These are phyloP conservation scores for Schizaphis graminum DNA, from an alignment of 2,888 invertebrate genomes.

Conservation along the genomic window DNA sequence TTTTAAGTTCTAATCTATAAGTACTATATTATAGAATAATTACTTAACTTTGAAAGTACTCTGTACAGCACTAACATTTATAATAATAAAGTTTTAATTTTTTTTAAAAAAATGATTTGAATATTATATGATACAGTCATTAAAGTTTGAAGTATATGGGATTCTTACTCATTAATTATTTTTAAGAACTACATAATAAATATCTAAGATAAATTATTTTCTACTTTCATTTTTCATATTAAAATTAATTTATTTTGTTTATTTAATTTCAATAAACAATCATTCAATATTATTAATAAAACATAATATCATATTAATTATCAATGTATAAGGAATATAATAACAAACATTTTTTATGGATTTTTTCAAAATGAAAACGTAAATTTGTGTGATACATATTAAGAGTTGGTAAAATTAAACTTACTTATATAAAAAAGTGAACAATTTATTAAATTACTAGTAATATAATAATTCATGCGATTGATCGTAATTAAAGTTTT, in stretches of 20 bases:
- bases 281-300: background rate
- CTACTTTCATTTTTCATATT: background rate
- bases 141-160: background rate
- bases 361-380: background rate
- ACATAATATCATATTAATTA: background rate
- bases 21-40: background rate
- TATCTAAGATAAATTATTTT: background rate
- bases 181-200: background rate
- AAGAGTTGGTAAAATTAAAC: background rate
- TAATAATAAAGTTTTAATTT: background rate
- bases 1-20: background rate
- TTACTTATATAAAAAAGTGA: background rate
- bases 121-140: background rate
- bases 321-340: too few species aligned
- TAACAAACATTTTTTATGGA: background rate
- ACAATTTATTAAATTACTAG: background rate
- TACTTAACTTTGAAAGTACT: background rate
- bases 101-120: background rate
- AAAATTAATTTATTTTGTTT: conserved; percentile 19
- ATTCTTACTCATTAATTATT: background rate
- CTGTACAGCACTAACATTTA: background rate
- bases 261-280: background rate
- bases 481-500: background rate
- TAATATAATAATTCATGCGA: background rate
- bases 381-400: background rate